Base-by-base conservation (phyloP, 2,113 vertebrate genomes). In the Scortum barcoo region DNA sequence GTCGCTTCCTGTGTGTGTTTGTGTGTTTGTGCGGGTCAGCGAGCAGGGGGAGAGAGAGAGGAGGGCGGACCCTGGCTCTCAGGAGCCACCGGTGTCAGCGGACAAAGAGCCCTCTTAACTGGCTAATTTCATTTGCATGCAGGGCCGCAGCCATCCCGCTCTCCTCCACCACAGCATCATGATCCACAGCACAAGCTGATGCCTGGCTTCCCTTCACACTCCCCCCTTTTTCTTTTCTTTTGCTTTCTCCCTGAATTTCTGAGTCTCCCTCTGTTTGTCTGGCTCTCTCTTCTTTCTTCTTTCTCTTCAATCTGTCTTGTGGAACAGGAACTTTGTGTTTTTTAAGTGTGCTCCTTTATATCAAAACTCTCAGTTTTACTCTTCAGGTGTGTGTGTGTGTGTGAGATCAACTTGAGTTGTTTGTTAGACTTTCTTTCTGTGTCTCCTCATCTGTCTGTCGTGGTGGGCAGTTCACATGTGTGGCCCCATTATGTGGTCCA, bases 71-170 rank as follows among this genome's bases (percentile, higher is more conserved):
- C 75, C 72, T 93, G 87, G 78, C 80, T 91, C 88, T 84, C 86
- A 87, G 86, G 86, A 92, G 81, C 80, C 86, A 77, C 71, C 36
- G 22, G 71, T 73, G 65, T 75, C 75, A 73, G 33, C 30, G 74
- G 81, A 95, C 95, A 95, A 95, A 95, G 94, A 77, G 67, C 75
- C 58, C 90, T 87, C 86, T 94, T 92, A 77, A 92, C 73, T 36
- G 78, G 78, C 88, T 89, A 76, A 85, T 90, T 92, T 87, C 76
- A 94, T 95, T 95, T 91, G 93, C 89, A 95, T 95, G 83, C 91
- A 84, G 79, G 88, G 86, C 87, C 48, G 61, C 85, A 63, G 82
- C 81, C 81, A 71, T 60, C 30, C 60, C 68, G 65, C 66, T 86
- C 73, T 66, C 24, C 40, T 83, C 78, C 76, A 76, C 78, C 78